These are phyloP conservation scores for Poecilia velifera DNA, from an alignment of 2,797 vertebrate species.

Conservation along the genomic window DNA sequence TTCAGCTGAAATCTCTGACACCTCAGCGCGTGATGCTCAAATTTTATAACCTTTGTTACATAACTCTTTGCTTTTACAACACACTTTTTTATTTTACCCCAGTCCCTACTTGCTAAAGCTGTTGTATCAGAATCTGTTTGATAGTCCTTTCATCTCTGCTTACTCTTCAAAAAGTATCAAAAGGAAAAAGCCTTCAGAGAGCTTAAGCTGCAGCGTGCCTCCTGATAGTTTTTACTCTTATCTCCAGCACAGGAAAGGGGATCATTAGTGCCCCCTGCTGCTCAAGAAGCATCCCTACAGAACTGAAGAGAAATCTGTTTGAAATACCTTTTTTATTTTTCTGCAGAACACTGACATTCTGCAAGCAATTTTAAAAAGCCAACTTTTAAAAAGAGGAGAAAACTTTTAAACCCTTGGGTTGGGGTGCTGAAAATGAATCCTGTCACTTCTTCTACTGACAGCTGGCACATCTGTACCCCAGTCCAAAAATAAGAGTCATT, in stretches of 20 bases:
- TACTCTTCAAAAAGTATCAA: constrained; percentile 35
- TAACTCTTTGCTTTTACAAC: constrained; percentile 43
- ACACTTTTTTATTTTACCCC: constrained; percentile 36
- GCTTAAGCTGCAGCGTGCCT: constrained; percentile 29
- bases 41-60: constrained; percentile 62
- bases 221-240: constrained; percentile 9
- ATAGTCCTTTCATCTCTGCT: constrained; percentile 33
- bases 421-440: constrained; percentile 11
- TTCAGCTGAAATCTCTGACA: constrained; percentile 53
- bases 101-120: constrained; percentile 16
- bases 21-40: constrained; percentile 41
- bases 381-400: constrained; percentile 20
- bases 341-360: background rate
- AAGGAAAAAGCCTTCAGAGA: constrained; percentile 32
- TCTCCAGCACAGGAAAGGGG: constrained; percentile 22
- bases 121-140: constrained; percentile 22
- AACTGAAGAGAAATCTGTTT: background rate
- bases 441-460: constrained; percentile 29
- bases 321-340: background rate
- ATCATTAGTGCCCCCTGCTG: constrained; percentile 70
- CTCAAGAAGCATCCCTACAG: constrained; percentile 52
- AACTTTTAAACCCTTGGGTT: background rate
- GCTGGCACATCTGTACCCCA: constrained; percentile 32
- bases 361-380: background rate
- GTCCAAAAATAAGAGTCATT: constrained; percentile 57